phyloP scores from a whole-genome alignment of 2,797 vertebrate species.

The Mormyrops attenuatus region DNA sequence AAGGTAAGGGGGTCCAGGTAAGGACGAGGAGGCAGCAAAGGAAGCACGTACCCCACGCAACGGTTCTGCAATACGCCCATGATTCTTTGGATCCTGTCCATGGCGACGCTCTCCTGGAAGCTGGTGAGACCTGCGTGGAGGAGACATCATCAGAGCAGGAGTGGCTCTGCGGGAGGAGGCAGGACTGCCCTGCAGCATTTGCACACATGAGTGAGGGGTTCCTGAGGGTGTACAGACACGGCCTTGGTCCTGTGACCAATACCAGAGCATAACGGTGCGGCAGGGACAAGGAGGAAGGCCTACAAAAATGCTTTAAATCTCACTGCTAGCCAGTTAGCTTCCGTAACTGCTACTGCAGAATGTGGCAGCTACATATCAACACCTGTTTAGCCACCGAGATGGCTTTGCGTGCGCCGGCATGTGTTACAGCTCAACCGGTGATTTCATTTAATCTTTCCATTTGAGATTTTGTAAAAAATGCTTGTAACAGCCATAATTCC shows the following conservation, averaged over 20 bases:
- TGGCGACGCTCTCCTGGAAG: constrained; percentile 75
- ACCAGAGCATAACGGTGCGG: neutral
- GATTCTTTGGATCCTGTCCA: constrained; percentile 76
- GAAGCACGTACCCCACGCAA: constrained; percentile 61
- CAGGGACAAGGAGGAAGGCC: neutral
- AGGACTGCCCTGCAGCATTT: neutral
- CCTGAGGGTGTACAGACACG: neutral
- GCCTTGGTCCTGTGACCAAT: neutral
- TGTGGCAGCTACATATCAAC: neutral
- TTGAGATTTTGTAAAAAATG: neutral
- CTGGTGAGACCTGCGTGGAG: constrained; percentile 68
- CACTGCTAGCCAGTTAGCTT: neutral
- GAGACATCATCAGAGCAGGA: constrained; percentile 42
- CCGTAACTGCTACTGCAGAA: neutral
- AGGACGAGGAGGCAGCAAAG: neutral
- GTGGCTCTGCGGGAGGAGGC: constrained; percentile 12
- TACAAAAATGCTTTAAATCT: neutral
- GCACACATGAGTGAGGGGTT: neutral
- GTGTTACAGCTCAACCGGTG: neutral
- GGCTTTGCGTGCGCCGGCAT: neutral
- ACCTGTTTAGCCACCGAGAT: neutral
- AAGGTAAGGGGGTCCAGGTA: neutral
- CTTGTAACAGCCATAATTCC: neutral
- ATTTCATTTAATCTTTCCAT: neutral
- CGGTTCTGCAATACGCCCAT: constrained; percentile 74